Evolutionary conservation across 1,140 invertebrate genomes (phyloP).

Genomic region (Phymorhynchus buccinoides): DNA sequence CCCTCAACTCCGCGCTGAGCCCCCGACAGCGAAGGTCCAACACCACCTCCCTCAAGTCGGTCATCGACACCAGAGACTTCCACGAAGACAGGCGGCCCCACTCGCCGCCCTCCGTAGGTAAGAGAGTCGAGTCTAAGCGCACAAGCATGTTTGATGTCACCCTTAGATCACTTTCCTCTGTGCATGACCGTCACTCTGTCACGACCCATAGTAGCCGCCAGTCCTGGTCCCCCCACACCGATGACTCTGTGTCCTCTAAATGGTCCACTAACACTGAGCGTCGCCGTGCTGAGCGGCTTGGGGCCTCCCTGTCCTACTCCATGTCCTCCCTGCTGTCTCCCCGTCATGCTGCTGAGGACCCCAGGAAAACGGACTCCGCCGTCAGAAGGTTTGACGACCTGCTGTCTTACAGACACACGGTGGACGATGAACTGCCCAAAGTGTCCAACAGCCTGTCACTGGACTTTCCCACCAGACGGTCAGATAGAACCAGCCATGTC

Average conservation of each 20-base stretch:
- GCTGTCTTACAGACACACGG: slow-evolving; percentile 30
- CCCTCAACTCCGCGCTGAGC: slow-evolving; percentile 36
- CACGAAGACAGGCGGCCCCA: neutral
- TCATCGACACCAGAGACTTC: neutral
- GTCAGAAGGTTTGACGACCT: slow-evolving; percentile 46
- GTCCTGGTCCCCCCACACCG: neutral
- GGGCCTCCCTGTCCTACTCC: neutral
- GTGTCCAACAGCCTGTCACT: slow-evolving; percentile 39
- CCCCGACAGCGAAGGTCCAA: slow-evolving; percentile 6
- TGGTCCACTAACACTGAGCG: neutral
- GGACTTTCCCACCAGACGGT: neutral
- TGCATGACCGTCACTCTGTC: neutral
- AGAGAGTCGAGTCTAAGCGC: neutral
- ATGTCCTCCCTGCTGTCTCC: neutral
- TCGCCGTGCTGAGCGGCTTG: slow-evolving; percentile 12
- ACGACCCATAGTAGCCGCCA: neutral
- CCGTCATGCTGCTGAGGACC: neutral
- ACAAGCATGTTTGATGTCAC: slow-evolving; percentile 1
- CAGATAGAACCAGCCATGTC: neutral
- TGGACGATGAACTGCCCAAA: slow-evolving; percentile 25
- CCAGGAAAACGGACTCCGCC: slow-evolving; percentile 6
- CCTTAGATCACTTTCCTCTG: slow-evolving; percentile 23
- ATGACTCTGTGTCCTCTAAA: neutral
- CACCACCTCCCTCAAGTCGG: slow-evolving; percentile 9
- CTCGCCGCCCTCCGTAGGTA: neutral